Evolutionary conservation across 2,113 vertebrate genomes (phyloP).

Genomic region (Hiodon alosoides): DNA sequence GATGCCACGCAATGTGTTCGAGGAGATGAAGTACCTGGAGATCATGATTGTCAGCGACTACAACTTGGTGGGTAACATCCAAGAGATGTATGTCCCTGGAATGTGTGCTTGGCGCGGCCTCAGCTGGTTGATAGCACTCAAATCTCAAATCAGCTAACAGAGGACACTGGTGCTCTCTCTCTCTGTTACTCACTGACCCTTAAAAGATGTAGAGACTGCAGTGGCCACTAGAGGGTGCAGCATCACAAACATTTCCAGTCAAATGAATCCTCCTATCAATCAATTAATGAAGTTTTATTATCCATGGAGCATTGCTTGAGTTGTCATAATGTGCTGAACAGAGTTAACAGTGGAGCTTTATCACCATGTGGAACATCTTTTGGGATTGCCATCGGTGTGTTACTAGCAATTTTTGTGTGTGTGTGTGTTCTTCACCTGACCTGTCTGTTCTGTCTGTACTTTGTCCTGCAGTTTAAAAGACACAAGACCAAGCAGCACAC

Average conservation of each 20-base stretch:
- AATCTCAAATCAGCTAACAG: conserved; percentile 10
- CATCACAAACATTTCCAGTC: not conserved
- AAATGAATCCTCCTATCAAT: no score
- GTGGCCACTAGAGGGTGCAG: conserved; percentile 38
- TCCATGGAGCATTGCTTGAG: no score
- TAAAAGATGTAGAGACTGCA: not conserved
- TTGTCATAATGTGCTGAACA: no score
- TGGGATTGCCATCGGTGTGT: no score
- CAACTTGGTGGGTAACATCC: conserved; percentile 75
- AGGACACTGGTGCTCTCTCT: not conserved
- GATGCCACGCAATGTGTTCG: conserved; percentile 83
- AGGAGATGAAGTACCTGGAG: conserved; percentile 95
- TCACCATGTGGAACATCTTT: no score
- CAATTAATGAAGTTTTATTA: no score
- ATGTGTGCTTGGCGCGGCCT: not conserved
- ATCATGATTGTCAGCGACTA: conserved; percentile 96
- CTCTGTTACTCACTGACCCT: not conserved
- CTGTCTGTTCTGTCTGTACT: not conserved
- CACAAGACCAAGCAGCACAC: conserved; percentile 70
- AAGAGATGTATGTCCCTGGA: not conserved
- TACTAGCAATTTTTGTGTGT: no score
- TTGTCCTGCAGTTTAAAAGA: conserved; percentile 74
- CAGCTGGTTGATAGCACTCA: not conserved
- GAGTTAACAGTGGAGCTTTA: no score
- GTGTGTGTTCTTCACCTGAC: not conserved